Evolutionary conservation across 2,113 vertebrate species (phyloP), one percentile per base, ranked within the genome.

Genomic region (Fulica atra): DNA sequence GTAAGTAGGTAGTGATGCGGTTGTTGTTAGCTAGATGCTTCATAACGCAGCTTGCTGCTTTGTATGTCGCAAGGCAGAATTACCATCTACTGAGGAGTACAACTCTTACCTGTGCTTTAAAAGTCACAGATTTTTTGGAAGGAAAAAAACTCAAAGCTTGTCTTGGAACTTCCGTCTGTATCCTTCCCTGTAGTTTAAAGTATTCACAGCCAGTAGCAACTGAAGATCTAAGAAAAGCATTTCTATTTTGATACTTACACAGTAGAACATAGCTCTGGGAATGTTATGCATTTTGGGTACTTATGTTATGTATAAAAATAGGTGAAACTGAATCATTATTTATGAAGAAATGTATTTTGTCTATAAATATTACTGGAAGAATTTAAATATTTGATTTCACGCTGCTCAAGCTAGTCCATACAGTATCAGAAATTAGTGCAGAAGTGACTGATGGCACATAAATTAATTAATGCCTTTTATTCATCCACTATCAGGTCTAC

Each of bases 151-250:
- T 57, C 46, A 57, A 31, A 35, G 21, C 48, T 76, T 84, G 42
- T 74, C 91, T 96, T 95, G 72, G 69, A 79, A 2, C 14, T 84
- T 59, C 36, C 7, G 13, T 84, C 86, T 86, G 48, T 56, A 64
- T 54, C 60, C 18, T 66, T 53, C 59, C 31, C 76, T 84, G 48
- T 21, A 57, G 51, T 50, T 90, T 72, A 68, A 84, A 86, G 63
- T 76, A 76, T n/a, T 96, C 83, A 61, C 66, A 59, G 72, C 59
- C 59, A 88, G 69, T 9, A 78, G 64, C 78, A 93, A 86, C 42
- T 71, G 90, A 86, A 84, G 92, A 88, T 86, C 81, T 65, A 92
- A 95, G 86, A 94, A 96, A 97, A 91, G 53, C 10, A 0, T 87
- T 96, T 92, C 66, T 94, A 79, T 93, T 95, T 87, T 84, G 69